Conservation (phyloP, 2,113 vertebrate genomes). For the Ophiodon elongatus region DNA sequence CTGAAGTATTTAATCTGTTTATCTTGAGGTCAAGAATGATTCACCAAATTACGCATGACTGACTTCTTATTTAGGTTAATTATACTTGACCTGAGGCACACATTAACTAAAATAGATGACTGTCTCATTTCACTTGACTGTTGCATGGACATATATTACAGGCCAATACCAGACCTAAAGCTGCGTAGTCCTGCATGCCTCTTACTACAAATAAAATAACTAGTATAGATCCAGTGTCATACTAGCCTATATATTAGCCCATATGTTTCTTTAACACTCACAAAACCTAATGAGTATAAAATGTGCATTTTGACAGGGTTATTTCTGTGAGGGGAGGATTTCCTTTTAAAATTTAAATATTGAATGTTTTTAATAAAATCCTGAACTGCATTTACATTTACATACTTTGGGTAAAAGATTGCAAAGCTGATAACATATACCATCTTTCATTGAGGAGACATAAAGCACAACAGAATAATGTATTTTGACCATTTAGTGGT, state of each 20-base stretch:
- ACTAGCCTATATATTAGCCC: background rate
- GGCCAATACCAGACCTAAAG: background rate
- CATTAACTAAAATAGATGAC: slow-evolving; percentile 45
- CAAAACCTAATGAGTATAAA: background rate
- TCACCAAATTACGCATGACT: background rate
- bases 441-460: background rate
- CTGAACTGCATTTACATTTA: background rate
- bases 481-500: background rate
- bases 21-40: slow-evolving; percentile 44
- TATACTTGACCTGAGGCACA: slow-evolving; percentile 34
- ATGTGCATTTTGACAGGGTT: background rate
- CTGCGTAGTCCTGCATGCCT: background rate
- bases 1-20: slow-evolving; percentile 20
- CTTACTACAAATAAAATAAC: background rate
- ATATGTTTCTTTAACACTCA: background rate
- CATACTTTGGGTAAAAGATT: background rate
- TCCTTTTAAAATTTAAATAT: background rate
- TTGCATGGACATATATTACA: slow-evolving; percentile 1
- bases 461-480: background rate
- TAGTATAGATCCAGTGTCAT: background rate
- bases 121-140: slow-evolving; percentile 4
- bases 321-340: background rate
- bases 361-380: background rate
- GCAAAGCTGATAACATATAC: background rate
- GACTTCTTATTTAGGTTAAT: slow-evolving; percentile 53